Conservation (phyloP, 2,113 vertebrate species). For the Alouatta palliata region DNA sequence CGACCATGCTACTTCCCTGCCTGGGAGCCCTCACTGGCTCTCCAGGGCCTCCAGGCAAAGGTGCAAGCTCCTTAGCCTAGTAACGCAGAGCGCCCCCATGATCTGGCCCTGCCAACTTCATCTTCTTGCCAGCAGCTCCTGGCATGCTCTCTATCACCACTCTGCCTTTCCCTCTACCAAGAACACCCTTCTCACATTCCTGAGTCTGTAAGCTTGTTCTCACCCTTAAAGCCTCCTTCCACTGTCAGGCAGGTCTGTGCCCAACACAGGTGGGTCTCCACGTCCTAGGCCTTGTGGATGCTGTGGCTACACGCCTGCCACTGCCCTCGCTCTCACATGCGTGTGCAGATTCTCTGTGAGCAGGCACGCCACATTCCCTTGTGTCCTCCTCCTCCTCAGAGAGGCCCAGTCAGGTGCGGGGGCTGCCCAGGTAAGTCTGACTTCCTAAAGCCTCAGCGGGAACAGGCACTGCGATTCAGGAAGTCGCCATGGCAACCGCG, state of each 20-base stretch:
- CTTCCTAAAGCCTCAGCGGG: conserved; percentile 67
- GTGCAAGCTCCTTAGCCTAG: not conserved
- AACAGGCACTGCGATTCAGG: conserved; percentile 54
- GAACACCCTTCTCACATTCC: not conserved
- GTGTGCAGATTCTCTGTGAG: not conserved
- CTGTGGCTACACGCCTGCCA: not conserved
- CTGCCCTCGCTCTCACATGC: not conserved
- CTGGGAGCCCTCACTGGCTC: not conserved
- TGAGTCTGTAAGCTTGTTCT: not conserved
- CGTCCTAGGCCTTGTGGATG: not conserved
- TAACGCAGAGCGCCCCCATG: not conserved
- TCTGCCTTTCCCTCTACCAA: not conserved
- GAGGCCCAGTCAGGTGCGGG: not conserved
- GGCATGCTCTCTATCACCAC: not conserved
- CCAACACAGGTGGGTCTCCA: fast-evolving
- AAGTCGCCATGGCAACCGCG: conserved; percentile 77
- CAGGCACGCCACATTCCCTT: not conserved
- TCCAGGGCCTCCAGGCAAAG: not conserved
- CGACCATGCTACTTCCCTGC: not conserved
- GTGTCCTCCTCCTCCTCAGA: not conserved
- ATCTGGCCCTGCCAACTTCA: not conserved
- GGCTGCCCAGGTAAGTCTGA: conserved; percentile 69
- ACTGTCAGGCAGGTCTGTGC: not conserved
- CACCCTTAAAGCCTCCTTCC: not conserved
- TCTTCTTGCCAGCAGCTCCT: not conserved